These are phyloP conservation scores for Pseudomyrmex dendroicus DNA, from an alignment of 1,140 invertebrate species.

Conservation along the genomic window DNA sequence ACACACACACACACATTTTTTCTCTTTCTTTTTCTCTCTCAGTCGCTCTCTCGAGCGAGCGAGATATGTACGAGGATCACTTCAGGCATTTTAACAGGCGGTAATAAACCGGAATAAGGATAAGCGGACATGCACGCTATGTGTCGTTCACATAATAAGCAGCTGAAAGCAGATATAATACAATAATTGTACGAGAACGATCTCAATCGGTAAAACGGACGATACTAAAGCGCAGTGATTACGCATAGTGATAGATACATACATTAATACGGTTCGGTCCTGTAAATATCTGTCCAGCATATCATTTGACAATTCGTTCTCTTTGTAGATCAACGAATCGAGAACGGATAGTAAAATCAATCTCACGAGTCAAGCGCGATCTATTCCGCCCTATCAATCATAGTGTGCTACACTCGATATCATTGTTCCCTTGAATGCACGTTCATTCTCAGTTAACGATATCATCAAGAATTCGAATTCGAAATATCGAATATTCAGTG, in stretches of 20 bases:
- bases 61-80: slow-evolving; percentile 18
- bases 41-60: not conserved
- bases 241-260: not conserved
- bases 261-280: not conserved
- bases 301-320: not conserved
- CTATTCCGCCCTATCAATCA: not conserved
- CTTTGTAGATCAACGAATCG: not conserved
- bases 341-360: not conserved
- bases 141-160: slow-evolving; percentile 51
- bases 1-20: not conserved
- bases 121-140: not conserved
- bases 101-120: slow-evolving; percentile 40
- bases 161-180: slow-evolving; percentile 17
- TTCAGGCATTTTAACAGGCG: slow-evolving; percentile 18
- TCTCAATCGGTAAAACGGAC: not conserved
- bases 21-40: not conserved
- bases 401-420: not conserved
- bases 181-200: slow-evolving; percentile 6
- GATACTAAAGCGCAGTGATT: not conserved
- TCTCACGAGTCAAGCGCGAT: not conserved
- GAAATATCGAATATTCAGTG: not conserved
- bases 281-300: not conserved
- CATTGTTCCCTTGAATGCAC: not conserved
- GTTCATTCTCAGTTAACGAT: slow-evolving; percentile 3
- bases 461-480: not conserved